Evolutionary conservation across 2,888 invertebrate genomes (phyloP).

Genomic region (Napeogenes inachia): DNA sequence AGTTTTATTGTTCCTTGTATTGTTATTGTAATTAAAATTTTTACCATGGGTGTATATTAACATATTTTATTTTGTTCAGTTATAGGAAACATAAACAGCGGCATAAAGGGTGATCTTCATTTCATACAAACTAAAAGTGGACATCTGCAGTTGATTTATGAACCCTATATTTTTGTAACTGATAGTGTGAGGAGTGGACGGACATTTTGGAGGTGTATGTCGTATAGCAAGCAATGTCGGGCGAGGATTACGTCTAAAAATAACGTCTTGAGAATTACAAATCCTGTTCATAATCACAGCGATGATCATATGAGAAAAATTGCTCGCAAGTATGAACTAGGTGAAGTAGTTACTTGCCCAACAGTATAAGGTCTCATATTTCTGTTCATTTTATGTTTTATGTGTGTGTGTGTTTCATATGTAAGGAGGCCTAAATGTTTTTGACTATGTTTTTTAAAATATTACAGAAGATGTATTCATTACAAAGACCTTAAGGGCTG

Average conservation of each 20-base stretch:
- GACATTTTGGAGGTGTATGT: slow-evolving; percentile 74
- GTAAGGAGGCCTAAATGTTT: slow-evolving; percentile 10
- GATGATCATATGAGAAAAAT: slow-evolving; percentile 69
- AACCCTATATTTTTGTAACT: slow-evolving; percentile 71
- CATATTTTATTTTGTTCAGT: slow-evolving; percentile 43
- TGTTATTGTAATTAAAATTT: background rate
- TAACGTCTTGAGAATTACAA: slow-evolving; percentile 65
- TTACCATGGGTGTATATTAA: background rate
- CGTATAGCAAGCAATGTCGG: slow-evolving; percentile 70
- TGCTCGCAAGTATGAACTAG: slow-evolving; percentile 62
- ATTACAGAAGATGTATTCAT: background rate
- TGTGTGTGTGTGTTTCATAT: slow-evolving; percentile 12
- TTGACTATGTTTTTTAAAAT: slow-evolving; percentile 1
- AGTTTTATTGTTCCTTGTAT: background rate
- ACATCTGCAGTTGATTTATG: slow-evolving; percentile 68
- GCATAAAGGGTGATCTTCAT: slow-evolving; percentile 63
- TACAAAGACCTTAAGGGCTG: background rate
- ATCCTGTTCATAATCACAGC: slow-evolving; percentile 65
- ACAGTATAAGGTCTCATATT: slow-evolving; percentile 44
- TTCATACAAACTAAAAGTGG: slow-evolving; percentile 74
- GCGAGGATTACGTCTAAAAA: slow-evolving; percentile 72
- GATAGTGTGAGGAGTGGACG: slow-evolving; percentile 72
- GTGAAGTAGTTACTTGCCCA: slow-evolving; percentile 70
- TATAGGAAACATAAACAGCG: slow-evolving; percentile 54
- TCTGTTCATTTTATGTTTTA: background rate